A percentile compares a stretch with the other conserved stretches of the same genome.
Conservation (phyloP, 2,888 invertebrate species). For the Ophion ventricosus region DNA sequence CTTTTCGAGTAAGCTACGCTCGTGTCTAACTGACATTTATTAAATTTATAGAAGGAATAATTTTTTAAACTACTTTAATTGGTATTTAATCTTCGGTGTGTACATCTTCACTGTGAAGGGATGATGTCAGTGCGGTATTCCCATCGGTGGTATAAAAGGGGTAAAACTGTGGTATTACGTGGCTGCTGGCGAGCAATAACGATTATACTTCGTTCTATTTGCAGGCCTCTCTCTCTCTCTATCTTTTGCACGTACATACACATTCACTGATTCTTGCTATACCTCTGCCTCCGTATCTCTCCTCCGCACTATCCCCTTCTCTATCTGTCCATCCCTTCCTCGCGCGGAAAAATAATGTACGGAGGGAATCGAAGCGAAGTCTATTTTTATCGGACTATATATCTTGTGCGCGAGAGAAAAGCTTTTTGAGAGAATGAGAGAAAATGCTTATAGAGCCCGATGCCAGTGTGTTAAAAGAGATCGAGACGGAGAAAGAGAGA, state of each 20-base stretch:
- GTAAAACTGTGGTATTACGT: constrained; percentile 27
- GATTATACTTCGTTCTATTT: constrained; percentile 56
- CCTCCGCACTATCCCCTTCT: not conserved
- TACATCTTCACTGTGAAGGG: constrained; percentile 7
- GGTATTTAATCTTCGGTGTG: not conserved
- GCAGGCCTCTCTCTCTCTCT: constrained; percentile 12
- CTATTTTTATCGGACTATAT: constrained; percentile 75
- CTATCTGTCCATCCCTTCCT: not conserved
- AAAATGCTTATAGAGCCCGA: constrained; percentile 49
- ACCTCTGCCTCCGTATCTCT: not conserved
- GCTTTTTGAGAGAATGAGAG: constrained; percentile 46
- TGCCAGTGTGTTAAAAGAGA: constrained; percentile 58
- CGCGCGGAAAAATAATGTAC: constrained; percentile 66
- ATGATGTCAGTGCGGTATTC: constrained; percentile 23
- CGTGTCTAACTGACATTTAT: constrained; percentile 31
- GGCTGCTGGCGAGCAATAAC: constrained; percentile 59
- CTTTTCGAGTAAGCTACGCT: constrained; percentile 12
- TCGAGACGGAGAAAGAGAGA: constrained; percentile 56
- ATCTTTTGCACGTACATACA: too few relatives aligned
- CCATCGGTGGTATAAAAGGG: constrained; percentile 39
- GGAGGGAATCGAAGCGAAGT: constrained; percentile 68
- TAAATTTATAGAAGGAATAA: constrained; percentile 33
- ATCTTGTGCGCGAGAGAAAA: constrained; percentile 65
- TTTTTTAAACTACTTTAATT: not conserved
- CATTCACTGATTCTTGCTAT: not conserved